Base-by-base conservation (phyloP, 64 coral and sea anemone genomes). In the Montipora foliosa region DNA sequence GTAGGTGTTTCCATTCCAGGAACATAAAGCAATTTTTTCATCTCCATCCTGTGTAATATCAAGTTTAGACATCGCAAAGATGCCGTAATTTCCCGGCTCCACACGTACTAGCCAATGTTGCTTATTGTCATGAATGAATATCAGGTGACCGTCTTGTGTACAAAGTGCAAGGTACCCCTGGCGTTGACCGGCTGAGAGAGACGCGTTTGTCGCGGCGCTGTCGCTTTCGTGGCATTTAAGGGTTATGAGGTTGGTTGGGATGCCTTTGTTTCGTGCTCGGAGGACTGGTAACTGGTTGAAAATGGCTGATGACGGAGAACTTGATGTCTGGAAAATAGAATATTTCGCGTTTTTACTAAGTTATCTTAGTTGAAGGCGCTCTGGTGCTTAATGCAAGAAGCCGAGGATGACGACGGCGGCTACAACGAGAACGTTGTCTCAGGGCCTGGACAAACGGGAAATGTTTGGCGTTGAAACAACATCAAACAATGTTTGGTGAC, bases 1-100 rank as follows among this genome's bases (percentile, higher is more conserved):
- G 16, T 94, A 94, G 19, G 98, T 99, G 50, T 86, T 49, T 21
- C 98, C 98, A 87, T 96, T 92, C 57, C 95, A 99, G 0, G 95
- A 86, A 81, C 98, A 99, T 6, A 90, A 49, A 13, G 94, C 91
- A 1, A 96, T 68, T 76, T 99, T 94, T 52, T 99, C 98, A 49
- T 98, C 93, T 0, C 98, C 92, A 57, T 96, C 98, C 81, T 79
- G 75, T 0, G 93, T 95, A 19, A 97, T 89, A 55, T 97, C 95
- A 59, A 97, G 89, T 72, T 97, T 97, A 21, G 95, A 94, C 24
- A 97, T 61, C 13, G 93, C 88, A 62, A 97, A 93, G 20, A 97
- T 75, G 11, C 94, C 94, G 66, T 48, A 85, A 19, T 17, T 49
- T 17, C 82, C 82, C 10, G 90, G 82, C 3, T 94, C 89, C 13